Base-by-base conservation (phyloP, 2,113 vertebrate genomes). In the Excalfactoria chinensis region DNA sequence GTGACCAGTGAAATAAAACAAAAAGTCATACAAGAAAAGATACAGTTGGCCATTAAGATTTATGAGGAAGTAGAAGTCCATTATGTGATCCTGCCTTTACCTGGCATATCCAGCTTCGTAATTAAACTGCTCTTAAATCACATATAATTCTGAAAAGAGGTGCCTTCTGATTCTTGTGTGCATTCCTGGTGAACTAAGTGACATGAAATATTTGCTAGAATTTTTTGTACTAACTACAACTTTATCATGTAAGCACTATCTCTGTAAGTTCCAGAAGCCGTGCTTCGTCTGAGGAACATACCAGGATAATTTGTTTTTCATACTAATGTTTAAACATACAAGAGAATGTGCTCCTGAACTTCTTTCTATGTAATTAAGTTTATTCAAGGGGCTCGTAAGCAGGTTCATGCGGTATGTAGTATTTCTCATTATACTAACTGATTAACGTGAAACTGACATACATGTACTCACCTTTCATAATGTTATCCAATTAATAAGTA, bases 361-460 rank as follows among this genome's bases (percentile, higher is more conserved):
- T 63, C 70, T 84, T 51, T 94, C 62, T 62, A 49, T 63, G 51
- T 51, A 85, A 93, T 81, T 74, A 66, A 67, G 84, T 94, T 56
- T 86, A 85, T 96, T 95, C 89, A 58, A 62, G 84, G 84, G 90
- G 88, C 43, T 51, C 58, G 77, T 53, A 89, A 92, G 70, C 62
- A 79, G 89, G 70, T 89, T 89, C 69, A 60, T 68, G 85, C 94
- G 70, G 75, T 86, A 70, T 92, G 96, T 92, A 90, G 75, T 90
- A 72, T 90, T 88, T 89, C 66, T 91, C 88, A n/a, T 64, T 92
- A 83, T 76, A 78, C 93, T 75, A 79, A 95, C 90, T 96, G 90
- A 96, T 97, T 97, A 96, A 96, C 11, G 70, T 55, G n/a, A 90
- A 90, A 92, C 88, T 90, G 93, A 64, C 74, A 81, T 91, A 93